Base-by-base conservation (phyloP, 2,797 vertebrate genomes). In the Fistularia commersonii region DNA sequence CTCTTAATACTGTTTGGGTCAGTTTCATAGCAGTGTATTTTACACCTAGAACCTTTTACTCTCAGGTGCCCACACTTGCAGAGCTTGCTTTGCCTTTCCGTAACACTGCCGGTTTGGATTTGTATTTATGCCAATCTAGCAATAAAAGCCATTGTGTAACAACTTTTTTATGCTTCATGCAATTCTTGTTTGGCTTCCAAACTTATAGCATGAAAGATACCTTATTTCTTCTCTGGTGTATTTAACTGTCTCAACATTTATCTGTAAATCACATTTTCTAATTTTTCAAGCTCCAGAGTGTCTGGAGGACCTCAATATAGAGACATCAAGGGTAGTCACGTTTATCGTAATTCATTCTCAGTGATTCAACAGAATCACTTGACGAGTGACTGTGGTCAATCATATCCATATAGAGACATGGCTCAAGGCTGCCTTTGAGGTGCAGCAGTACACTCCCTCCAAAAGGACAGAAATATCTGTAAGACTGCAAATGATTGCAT, bases 401-500 rank as follows among this genome's bases (percentile, higher is more conserved):
- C 81, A 85, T 76, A 87, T 69, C 79, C 77, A 81, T 76, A 74
- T 55, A 60, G 64, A 63, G 66, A 70, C 62, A 49, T 31, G 66
- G 73, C 69, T 71, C 61, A 73, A 66, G 72, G 65, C 69, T 69
- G 67, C 49, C 70, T 81, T 81, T 81, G 78, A 83, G 74, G 63
- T 31, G 54, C 61, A 1, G 41, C 69, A 66, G 77, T 72, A 60
- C 60, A 63, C 56, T 71, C 41, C 35, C 41, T 72, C 68, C 64
- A 65, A 71, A 23, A 78, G 61, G 65, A 74, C 75, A 85, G 82
- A 77, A 73, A 84, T 70, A 79, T 83, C 71, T 63, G 69, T 82
- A 64, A 53, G 64, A 84, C 80, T 74, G 77, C 79, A 87, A 87
- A 86, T 87, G 76, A 86, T 81, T 84, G 71, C 71, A 82, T 87